These are phyloP conservation scores for Pseudomyrmex pallidus DNA, from an alignment of 1,140 invertebrate species.

Conservation along the genomic window DNA sequence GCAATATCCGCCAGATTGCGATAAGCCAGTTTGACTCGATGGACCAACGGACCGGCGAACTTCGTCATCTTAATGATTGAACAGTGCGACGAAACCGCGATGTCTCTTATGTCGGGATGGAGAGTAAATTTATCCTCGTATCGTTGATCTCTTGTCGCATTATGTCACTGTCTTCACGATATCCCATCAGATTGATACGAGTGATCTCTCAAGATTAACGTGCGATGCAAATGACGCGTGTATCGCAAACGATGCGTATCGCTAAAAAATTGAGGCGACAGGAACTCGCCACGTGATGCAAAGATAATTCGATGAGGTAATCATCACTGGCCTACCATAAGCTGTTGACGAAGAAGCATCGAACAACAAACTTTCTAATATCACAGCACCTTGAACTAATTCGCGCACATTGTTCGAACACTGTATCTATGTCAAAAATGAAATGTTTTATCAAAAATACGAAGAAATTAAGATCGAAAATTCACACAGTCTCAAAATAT, in stretches of 20 bases:
- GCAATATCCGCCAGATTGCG: conserved; percentile 52
- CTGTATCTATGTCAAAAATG: too few species aligned
- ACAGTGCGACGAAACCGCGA: background rate
- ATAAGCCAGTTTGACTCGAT: conserved; percentile 62
- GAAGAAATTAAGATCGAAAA: too few species aligned
- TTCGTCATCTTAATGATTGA: conserved; percentile 44
- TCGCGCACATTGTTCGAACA: background rate
- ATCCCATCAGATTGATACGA: background rate
- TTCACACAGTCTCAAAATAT: too few species aligned
- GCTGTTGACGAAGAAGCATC: background rate
- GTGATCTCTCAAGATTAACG: background rate
- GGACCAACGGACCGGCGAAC: conserved; percentile 58
- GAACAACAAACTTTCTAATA: background rate
- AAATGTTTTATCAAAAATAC: too few species aligned
- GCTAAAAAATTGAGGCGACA: background rate
- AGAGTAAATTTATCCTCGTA: background rate
- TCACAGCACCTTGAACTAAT: background rate
- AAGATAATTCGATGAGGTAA: conserved; percentile 31
- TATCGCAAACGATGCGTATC: too few species aligned
- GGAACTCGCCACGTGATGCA: conserved; percentile 1
- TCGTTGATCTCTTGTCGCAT: background rate
- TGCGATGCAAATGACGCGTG: too few species aligned
- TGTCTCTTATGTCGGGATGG: background rate
- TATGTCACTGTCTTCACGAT: background rate
- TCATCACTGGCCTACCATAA: background rate